Evolutionary conservation across 1,140 invertebrate species (phyloP), one percentile per base, ranked within the genome.

Genomic region (Lasioglossum albipes): DNA sequence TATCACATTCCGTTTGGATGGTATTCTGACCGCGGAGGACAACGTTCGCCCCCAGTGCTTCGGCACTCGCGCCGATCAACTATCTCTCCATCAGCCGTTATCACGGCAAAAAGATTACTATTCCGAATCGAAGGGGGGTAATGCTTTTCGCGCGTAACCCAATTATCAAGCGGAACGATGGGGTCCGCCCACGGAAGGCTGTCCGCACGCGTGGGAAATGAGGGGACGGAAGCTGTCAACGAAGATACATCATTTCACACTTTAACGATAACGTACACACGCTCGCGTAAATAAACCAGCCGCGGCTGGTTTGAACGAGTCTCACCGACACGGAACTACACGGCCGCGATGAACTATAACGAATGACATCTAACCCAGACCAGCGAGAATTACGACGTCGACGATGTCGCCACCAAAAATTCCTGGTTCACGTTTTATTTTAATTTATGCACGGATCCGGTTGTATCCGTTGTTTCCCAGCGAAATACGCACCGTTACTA

Each of bases 221-320:
- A 68, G 65, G 75, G 74, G 75, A 74, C 68, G 69, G 64, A 81
- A 62, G 68, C 67, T 79, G 70, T 74, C 70, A 74, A 36, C 61
- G 66, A 79, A 66, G 57, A 79, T 79, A 74, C 77, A 79, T 79
- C 77, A 79, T 79, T 79, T 79, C 77, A 72, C 76, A 79, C 69
- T 73, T 79, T 79, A 79, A 79, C 69, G 77, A 79, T 79, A 79
- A 79, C 77, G 62, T 79, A 79, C 62, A 79, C 68, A 65, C 45
- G 45, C 76, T 27, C 27, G 59, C 72, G 64, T 78, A 78, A 78
- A 78, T 78, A 78, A 78, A 78, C 76, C 41, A 72, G 42, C 76
- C 10, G 45, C 45, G 69, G 61, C 31, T 73, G 75, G 69, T 79
- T 79, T 79, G 76, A 73, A 79, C 68, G 76, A 79, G 76, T 73